Evolutionary conservation across 2,797 vertebrate genomes (phyloP).

Genomic region (Tapera naevia): DNA sequence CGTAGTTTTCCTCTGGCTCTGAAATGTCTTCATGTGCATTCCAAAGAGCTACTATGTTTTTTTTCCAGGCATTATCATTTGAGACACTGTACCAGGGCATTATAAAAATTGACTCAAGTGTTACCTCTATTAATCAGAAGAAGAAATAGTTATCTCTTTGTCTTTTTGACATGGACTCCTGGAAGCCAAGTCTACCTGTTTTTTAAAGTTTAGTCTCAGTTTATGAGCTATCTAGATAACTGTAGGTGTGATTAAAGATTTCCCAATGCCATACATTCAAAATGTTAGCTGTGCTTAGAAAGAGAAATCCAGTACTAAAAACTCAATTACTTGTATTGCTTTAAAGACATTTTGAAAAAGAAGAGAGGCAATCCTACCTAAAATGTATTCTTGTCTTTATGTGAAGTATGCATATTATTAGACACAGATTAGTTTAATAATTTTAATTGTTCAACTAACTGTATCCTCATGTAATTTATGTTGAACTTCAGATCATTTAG

Average conservation of each 20-base stretch:
- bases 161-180: slow-evolving; percentile 15
- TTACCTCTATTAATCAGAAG: slow-evolving; percentile 9
- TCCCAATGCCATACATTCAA: not conserved
- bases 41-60: not conserved
- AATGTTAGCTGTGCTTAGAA: not conserved
- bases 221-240: not conserved
- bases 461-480: not conserved
- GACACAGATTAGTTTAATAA: not conserved
- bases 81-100: not conserved
- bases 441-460: not conserved
- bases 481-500: not conserved
- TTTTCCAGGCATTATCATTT: slow-evolving; percentile 39
- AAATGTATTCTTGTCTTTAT: not conserved
- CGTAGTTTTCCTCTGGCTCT: slow-evolving; percentile 25
- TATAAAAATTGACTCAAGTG: slow-evolving; percentile 34
- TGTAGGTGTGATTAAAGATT: not conserved
- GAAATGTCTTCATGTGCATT: slow-evolving; percentile 38
- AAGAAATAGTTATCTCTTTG: not conserved
- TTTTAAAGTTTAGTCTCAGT: not conserved
- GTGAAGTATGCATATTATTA: not conserved
- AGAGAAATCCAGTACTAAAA: not conserved
- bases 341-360: not conserved
- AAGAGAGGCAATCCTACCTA: not conserved
- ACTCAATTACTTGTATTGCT: not conserved
- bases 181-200: not conserved